Evolutionary conservation across 2,113 vertebrate species (phyloP).

Genomic region (Pandion haliaetus): DNA sequence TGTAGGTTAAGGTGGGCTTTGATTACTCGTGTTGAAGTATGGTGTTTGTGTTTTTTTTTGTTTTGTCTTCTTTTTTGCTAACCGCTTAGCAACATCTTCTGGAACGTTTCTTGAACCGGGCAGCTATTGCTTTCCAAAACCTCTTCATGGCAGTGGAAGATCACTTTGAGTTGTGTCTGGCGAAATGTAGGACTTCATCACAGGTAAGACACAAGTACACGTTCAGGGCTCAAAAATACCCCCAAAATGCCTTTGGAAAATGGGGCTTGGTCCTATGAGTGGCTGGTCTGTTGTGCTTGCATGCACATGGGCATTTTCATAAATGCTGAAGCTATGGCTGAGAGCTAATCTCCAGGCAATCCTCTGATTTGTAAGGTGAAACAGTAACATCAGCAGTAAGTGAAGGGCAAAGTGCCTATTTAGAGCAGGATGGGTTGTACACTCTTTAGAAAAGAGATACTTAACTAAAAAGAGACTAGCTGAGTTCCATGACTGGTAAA

Average conservation of each 20-base stretch:
- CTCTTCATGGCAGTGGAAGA: constrained; percentile 97
- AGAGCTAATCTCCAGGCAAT: not conserved
- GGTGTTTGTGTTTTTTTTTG: not conserved
- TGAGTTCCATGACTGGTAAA: not conserved
- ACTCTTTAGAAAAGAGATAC: not conserved
- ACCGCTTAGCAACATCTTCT: constrained; percentile 87
- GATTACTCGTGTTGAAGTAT: not conserved
- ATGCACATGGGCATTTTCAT: rapidly evolving
- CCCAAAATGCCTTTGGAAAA: not conserved
- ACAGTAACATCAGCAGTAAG: not conserved
- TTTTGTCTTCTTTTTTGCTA: not conserved
- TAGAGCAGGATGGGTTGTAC: not conserved
- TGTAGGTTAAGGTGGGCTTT: not conserved
- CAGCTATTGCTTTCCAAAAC: constrained; percentile 92
- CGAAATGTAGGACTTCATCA: constrained; percentile 96
- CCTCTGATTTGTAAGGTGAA: not conserved
- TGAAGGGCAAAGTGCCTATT: not conserved
- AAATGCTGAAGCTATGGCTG: not conserved
- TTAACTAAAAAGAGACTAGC: not conserved
- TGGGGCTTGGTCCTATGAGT: not conserved
- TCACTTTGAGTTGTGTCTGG: constrained; percentile 95
- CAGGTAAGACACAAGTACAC: constrained; percentile 78
- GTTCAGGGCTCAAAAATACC: not conserved
- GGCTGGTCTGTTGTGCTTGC: not conserved
- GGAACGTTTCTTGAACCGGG: constrained; percentile 92